phyloP scores from a whole-genome alignment of 1,140 invertebrate species.

The Neelides sp. region DNA sequence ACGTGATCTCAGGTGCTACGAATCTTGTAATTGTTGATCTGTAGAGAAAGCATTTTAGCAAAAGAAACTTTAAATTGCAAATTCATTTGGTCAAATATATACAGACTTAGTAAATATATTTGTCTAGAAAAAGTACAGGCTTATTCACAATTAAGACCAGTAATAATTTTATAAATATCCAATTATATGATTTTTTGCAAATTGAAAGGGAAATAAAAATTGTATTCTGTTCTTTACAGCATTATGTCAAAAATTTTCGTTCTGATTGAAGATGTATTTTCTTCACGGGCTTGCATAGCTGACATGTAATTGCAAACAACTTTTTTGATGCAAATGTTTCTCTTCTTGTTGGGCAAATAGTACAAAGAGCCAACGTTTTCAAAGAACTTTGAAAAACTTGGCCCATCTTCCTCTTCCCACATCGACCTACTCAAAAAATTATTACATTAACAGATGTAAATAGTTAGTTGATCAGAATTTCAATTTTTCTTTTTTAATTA shows the following conservation, averaged over 20 bases:
- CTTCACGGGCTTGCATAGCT: conserved; percentile 13
- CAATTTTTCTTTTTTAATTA: too few relatives aligned
- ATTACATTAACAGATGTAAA: too few relatives aligned
- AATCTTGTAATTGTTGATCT: conserved; percentile 22
- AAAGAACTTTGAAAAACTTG: conserved; percentile 23
- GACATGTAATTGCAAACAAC: conserved; percentile 23
- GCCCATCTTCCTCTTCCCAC: background rate
- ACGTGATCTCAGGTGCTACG: conserved; percentile 25
- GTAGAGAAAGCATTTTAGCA: background rate
- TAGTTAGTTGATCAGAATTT: too few relatives aligned
- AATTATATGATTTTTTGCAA: too few relatives aligned
- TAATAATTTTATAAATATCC: too few relatives aligned
- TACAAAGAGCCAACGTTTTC: conserved; percentile 26
- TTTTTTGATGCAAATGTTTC: conserved; percentile 27
- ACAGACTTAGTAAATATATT: too few relatives aligned
- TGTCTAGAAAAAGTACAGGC: too few relatives aligned
- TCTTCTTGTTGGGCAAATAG: conserved; percentile 20
- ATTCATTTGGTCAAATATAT: too few relatives aligned
- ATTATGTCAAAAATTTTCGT: conserved; percentile 26
- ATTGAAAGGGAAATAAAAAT: too few relatives aligned
- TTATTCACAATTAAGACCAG: too few relatives aligned
- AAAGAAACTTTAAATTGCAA: background rate
- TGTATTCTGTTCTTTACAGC: too few relatives aligned
- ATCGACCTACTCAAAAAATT: too few relatives aligned
- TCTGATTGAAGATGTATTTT: background rate